Base-by-base conservation (phyloP, 2,888 invertebrate genomes). In the Drosophila ezoana region DNA sequence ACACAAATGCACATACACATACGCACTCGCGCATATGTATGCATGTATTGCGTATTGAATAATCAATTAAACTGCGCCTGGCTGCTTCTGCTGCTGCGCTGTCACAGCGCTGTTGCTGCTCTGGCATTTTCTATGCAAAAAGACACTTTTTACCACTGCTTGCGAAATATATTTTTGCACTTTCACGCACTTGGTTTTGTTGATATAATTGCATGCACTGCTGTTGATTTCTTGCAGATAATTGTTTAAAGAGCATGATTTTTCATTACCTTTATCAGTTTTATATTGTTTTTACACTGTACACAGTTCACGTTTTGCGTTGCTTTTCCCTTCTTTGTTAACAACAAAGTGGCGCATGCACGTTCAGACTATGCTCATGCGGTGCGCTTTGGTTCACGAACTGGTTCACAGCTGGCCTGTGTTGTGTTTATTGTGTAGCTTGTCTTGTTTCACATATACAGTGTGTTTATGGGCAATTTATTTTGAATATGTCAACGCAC, bases 1-100 rank as follows among this genome's bases (percentile, higher is more conserved):
- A 74, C 51, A 51, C 28, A 64, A 11, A 38, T 35, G 45, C 47
- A 60, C 51, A 45, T 33, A 38, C 37, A 67, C 54, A 63, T 14
- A 59, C 35, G 51, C 63, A 59, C 6, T 11, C 32, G 10, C 20
- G 43, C 28, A 45, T 62, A 47, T 60, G 16, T 28, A 35, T 62
- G 35, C 47, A 62, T 75, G 73, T 86, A 69, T 81, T 83, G 66
- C 76, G 87, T 83, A 87, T 83, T 83, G 88, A 83, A 83, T 83
- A 83, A 83, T 83, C 83, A 83, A 83, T 83, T 87, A 73, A 85
- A 85, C 60, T 74, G 65, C 44, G 76, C 65, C 45, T 48, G 61
- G 56, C 58, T 61, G 53, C 23, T 56, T 61, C 49, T 60, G 60
- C 63, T 71, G 47, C 66, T 40, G 38, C 28, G 38, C 16, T 14